phyloP scores from a whole-genome alignment of 53 echinoderm and acorn worm genomes.

The Hippasteria phrygiana region DNA sequence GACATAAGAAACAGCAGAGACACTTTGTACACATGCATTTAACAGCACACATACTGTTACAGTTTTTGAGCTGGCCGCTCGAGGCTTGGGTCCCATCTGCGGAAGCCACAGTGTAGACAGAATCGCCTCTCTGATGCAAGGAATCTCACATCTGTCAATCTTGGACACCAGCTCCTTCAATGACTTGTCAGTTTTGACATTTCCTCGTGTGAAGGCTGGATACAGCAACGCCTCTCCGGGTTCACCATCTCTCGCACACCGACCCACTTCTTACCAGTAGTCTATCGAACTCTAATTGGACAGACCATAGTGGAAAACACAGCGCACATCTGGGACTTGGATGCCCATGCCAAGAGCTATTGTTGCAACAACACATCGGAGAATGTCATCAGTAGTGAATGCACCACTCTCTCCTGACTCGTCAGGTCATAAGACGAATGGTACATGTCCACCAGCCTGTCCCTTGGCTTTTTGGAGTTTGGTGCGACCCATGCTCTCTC shows the following conservation, averaged over 20 bases:
- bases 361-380: not conserved
- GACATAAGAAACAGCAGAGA: not conserved
- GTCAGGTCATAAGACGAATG: not conserved
- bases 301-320: not conserved
- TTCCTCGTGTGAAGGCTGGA: not conserved
- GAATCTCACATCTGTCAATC: too few relatives aligned
- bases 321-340: not conserved
- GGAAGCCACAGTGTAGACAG: not conserved
- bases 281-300: not conserved
- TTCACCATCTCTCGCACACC: not conserved
- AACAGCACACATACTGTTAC: not conserved
- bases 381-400: not conserved
- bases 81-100: not conserved
- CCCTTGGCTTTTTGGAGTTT: too few relatives aligned
- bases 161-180: not conserved
- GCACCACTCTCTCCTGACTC: slow-evolving; percentile 14
- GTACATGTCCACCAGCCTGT: slow-evolving; percentile 22
- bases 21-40: not conserved
- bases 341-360: slow-evolving; percentile 17
- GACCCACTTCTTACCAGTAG: slow-evolving; percentile 11
- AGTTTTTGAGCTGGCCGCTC: too few relatives aligned
- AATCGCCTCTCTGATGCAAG: not conserved
- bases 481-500: too few relatives aligned
- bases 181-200: not conserved
- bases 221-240: not conserved